Evolutionary conservation across 2,888 invertebrate genomes (phyloP).

Genomic region (Drosophila maculinotata): DNA sequence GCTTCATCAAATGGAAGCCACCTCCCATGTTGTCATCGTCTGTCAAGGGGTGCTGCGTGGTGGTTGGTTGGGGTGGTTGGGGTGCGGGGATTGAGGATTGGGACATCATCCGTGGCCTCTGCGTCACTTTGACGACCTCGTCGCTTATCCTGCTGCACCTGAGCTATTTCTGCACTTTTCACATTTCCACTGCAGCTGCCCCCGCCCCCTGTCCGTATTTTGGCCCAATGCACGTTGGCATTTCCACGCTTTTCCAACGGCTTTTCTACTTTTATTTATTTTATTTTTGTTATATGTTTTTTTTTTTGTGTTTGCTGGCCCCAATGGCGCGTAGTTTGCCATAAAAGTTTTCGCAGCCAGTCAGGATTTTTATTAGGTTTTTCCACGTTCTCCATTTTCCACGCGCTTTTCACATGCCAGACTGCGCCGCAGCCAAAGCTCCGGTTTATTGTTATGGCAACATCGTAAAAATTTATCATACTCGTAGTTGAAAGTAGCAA

Average conservation of each 20-base stretch:
- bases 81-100: neutral
- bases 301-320: conserved; percentile 32
- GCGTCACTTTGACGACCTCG: conserved; percentile 69
- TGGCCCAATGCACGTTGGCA: conserved; percentile 32
- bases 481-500: conserved; percentile 62
- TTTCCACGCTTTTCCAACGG: conserved; percentile 49
- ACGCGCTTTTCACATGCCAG: conserved; percentile 74
- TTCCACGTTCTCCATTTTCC: conserved; percentile 73
- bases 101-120: conserved; percentile 34
- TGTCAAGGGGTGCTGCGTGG: neutral
- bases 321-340: conserved; percentile 72
- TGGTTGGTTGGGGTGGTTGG: neutral
- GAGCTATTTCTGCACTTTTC: conserved; percentile 78
- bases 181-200: conserved; percentile 58
- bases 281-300: neutral
- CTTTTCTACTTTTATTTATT: conserved; percentile 27
- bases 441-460: conserved; percentile 78
- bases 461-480: conserved; percentile 81
- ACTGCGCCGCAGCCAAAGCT: conserved; percentile 64
- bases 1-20: conserved; percentile 41
- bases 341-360: conserved; percentile 74
- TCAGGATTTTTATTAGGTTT: conserved; percentile 80
- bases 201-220: conserved; percentile 6
- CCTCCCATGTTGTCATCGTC: conserved; percentile 19
- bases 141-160: conserved; percentile 74